Evolutionary conservation across 1,140 invertebrate genomes (phyloP), one percentile per base, ranked within the genome.

Genomic region (Euglossa dilemma): DNA sequence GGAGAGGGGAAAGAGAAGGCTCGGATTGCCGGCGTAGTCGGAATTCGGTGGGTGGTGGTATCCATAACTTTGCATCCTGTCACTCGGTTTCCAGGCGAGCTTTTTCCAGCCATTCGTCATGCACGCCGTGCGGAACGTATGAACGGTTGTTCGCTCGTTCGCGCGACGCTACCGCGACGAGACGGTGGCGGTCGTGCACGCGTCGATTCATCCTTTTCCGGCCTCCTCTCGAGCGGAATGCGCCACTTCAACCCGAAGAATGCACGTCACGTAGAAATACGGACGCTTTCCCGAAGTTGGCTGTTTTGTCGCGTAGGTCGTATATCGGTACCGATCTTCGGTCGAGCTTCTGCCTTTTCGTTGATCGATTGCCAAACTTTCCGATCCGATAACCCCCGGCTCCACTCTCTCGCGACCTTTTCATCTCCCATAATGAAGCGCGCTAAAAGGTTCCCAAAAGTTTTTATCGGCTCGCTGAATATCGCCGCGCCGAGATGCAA

Each of bases 1-100:
- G 11, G 8, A 50, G 52, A 18, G 16, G 23, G 16, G 0, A 23
- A 45, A 67, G 36, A 6, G 23, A 23, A 14, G 14, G 23, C 70
- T 70, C 28, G 50, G 76, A 79, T 79, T 70, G n/a, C 28, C 9
- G 5, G n/a, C 14, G 70, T 28, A 54, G 25, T 36, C n/a, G 61
- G 50, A 82, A 76, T 76, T 72, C 66, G 56, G 36, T 50, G 66
- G 66, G 28, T 52, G 75, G 54, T 16, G 75, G 81, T 54, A 77
- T 77, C 81, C 45, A 79, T 79, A 83, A 83, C 76, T 79, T 79
- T 83, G 67, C 75, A 64, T 71, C 75, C 75, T 79, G 81, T 83
- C 81, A 61, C 75, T 83, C 67, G 75, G 75, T 57, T 79, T 78
- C 75, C 74, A 63, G 25, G n/a, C 43, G 72, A 50, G 52, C 47